Base-by-base conservation (phyloP, 2,888 invertebrate species). In the Spilosoma lubricipeda region DNA sequence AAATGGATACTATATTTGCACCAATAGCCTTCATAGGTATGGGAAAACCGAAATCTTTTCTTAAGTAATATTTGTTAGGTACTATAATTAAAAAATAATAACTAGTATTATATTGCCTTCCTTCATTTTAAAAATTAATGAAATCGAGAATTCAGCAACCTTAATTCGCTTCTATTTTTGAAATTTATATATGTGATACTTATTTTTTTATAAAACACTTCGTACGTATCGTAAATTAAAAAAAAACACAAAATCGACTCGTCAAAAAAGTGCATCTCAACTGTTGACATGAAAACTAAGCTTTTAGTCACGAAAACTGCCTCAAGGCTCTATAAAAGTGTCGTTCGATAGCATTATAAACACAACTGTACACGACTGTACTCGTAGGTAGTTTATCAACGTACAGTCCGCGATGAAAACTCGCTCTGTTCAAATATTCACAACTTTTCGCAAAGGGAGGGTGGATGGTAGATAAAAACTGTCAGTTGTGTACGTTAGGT, bases 381-480 rank as follows among this genome's bases (percentile, higher is more conserved):
- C 70, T 8, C 11, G 68, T 69, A 33, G 63, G 70, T 63, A 72
- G 36, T 59, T 67, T 30, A 87, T 85, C 82, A 76, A 82, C 80
- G 78, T 77, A 84, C 86, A 87, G 88, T 87, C 85, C 80, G 82
- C 85, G 81, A 80, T 86, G 86, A 84, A 89, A 90, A 89, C 89
- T 87, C 72, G 82, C 78, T 80, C 85, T 85, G 85, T 88, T 92
- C 87, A 90, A 92, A 91, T 90, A 92, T 92, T 91, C 90, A 90
- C 85, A 89, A 90, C 89, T 90, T 91, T 89, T 83, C 82, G 77
- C 81, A 87, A 76, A 86, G 85, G 83, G 81, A 84, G 83, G 85
- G 79, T 81, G 81, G 85, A 80, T 82, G 85, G 79, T 81, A 80
- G 85, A 80, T 82, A 80, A 85, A 84, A 87, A 85, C 84, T 85